These are phyloP conservation scores for Cepphus grylle DNA, from an alignment of 2,113 vertebrate species.

Conservation along the genomic window DNA sequence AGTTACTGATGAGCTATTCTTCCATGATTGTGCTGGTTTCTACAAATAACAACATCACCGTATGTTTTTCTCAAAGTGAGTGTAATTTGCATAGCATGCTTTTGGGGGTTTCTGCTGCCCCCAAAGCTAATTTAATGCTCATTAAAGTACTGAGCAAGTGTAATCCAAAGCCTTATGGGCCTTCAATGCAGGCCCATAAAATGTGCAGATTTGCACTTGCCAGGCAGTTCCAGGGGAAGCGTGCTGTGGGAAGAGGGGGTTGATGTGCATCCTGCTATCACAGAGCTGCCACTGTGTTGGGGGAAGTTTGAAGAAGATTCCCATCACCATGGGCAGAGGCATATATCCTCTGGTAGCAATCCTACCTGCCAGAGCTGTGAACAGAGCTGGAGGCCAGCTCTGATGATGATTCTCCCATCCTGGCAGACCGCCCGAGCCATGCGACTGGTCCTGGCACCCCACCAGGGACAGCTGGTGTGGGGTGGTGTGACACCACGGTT, in stretches of 20 bases:
- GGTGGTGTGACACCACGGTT: neutral
- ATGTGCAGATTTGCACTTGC: neutral
- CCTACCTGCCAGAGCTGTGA: accelerated
- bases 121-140: constrained; percentile 23
- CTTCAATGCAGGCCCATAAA: constrained; percentile 7
- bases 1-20: constrained; percentile 21
- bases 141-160: constrained; percentile 35
- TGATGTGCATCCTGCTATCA: neutral
- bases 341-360: neutral
- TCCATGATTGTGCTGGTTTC: neutral
- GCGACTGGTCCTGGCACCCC: neutral
- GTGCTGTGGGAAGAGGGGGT: neutral
- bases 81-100: constrained; percentile 25
- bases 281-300: neutral
- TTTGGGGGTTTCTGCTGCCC: neutral
- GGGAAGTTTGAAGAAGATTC: neutral
- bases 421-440: accelerated
- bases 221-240: neutral
- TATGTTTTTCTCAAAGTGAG: constrained; percentile 4
- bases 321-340: neutral
- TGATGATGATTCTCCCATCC: neutral
- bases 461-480: accelerated
- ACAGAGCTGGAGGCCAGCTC: neutral
- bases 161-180: neutral
- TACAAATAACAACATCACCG: neutral